Conservation (phyloP, 2,797 vertebrate genomes). For the Schizopygopsis pylzovi region DNA sequence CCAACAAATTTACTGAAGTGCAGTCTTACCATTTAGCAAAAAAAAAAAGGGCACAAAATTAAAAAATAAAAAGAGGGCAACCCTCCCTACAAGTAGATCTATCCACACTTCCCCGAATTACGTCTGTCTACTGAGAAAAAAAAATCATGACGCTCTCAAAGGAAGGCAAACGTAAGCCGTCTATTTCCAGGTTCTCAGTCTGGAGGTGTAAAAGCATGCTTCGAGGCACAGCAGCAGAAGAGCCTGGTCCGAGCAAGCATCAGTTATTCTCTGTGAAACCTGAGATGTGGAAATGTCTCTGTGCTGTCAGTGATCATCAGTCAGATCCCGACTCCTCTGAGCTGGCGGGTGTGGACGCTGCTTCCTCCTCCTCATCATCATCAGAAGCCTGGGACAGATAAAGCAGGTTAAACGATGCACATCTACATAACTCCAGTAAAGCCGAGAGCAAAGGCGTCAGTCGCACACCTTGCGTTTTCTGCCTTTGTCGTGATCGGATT, state of each 20-base stretch:
- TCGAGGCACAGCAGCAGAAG: background rate
- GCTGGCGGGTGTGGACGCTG: conserved; percentile 83
- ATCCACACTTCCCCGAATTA: conserved; percentile 35
- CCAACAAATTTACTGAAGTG: background rate
- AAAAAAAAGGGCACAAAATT: background rate
- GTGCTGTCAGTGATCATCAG: conserved; percentile 56
- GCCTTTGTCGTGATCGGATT: conserved; percentile 76
- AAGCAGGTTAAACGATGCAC: background rate
- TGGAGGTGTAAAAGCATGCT: conserved; percentile 14
- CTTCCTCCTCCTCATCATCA: conserved; percentile 78
- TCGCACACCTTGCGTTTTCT: conserved; percentile 55
- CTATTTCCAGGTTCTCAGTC: background rate
- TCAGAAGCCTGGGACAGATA: conserved; percentile 62
- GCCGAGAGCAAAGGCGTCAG: background rate
- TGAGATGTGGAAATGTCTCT: conserved; percentile 49
- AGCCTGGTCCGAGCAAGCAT: conserved; percentile 51
- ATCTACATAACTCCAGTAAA: background rate
- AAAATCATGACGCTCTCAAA: background rate
- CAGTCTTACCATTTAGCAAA: background rate
- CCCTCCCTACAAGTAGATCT: background rate
- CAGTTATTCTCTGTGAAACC: conserved; percentile 36
- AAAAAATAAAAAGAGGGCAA: too few species aligned
- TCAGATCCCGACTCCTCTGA: conserved; percentile 84
- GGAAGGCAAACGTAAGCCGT: background rate
- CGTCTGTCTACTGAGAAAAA: background rate